phyloP scores from a whole-genome alignment of 2,797 vertebrate genomes.

The Novumbra hubbsi region DNA sequence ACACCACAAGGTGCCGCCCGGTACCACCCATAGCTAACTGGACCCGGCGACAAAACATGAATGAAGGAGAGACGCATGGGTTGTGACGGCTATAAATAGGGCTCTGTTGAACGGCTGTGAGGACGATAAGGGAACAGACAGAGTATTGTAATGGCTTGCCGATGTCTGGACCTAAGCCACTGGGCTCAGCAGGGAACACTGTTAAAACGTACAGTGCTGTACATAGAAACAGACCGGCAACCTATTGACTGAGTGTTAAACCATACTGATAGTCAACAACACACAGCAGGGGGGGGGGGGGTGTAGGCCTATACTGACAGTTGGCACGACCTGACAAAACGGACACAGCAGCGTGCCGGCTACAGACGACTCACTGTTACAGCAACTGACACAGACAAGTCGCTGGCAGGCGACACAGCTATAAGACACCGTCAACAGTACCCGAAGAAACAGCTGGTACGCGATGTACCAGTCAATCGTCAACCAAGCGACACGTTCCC shows the following conservation, averaged over 20 bases:
- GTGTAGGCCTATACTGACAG: neutral
- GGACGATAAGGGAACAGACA: conserved; percentile 56
- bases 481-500: neutral
- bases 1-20: neutral
- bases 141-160: conserved; percentile 53
- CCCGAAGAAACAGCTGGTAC: neutral
- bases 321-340: neutral
- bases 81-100: conserved; percentile 58
- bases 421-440: neutral
- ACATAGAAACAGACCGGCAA: conserved; percentile 20
- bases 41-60: conserved; percentile 44
- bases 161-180: conserved; percentile 58
- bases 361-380: neutral
- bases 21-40: neutral
- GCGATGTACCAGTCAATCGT: neutral
- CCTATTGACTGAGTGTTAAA: neutral
- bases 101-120: conserved; percentile 44
- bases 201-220: neutral
- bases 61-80: conserved; percentile 40
- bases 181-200: conserved; percentile 21
- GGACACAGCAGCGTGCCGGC: neutral
- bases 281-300: no score
- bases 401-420: neutral
- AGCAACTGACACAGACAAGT: neutral
- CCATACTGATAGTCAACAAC: neutral